Conservation (phyloP, 2,113 vertebrate species). For the Notarius lentiginosus region DNA sequence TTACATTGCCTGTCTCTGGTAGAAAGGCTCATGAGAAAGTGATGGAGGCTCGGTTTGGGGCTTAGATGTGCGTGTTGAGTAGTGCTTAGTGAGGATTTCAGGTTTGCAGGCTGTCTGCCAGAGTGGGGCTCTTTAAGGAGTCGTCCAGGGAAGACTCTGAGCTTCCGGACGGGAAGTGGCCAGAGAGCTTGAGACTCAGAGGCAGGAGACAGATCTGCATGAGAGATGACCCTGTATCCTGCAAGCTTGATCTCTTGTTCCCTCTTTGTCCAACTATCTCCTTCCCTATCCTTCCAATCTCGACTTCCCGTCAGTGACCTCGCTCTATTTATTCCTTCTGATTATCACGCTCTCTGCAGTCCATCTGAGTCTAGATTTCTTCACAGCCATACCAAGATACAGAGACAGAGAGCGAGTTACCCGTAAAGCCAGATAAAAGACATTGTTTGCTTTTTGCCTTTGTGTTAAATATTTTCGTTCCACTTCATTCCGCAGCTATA, state of each 20-base stretch:
- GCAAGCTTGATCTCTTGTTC: slow-evolving; percentile 25
- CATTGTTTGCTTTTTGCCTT: slow-evolving; percentile 35
- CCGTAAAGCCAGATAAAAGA: slow-evolving; percentile 19
- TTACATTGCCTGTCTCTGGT: slow-evolving; percentile 3
- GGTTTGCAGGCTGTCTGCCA: slow-evolving; percentile 22
- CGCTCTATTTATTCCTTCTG: background rate
- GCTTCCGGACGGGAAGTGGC: slow-evolving; percentile 41
- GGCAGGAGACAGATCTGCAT: slow-evolving; percentile 25
- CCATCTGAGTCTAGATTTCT: background rate
- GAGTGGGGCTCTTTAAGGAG: slow-evolving; percentile 24
- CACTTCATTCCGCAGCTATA: slow-evolving; percentile 19
- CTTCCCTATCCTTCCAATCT: slow-evolving; percentile 8
- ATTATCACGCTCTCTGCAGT: background rate
- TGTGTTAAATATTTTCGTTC: slow-evolving; percentile 10
- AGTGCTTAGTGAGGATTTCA: slow-evolving; percentile 31
- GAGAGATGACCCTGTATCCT: slow-evolving; percentile 37
- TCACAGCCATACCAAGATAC: background rate
- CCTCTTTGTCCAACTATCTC: slow-evolving; percentile 9
- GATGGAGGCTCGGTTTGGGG: slow-evolving; percentile 19
- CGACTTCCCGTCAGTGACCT: background rate
- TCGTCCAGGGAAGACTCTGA: slow-evolving; percentile 25
- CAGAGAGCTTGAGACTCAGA: slow-evolving; percentile 5
- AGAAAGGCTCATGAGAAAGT: background rate
- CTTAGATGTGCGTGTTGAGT: slow-evolving; percentile 11
- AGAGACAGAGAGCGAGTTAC: background rate